Evolutionary conservation across 1,140 invertebrate species (phyloP).

Genomic region (Pseudobourletiella spinata): DNA sequence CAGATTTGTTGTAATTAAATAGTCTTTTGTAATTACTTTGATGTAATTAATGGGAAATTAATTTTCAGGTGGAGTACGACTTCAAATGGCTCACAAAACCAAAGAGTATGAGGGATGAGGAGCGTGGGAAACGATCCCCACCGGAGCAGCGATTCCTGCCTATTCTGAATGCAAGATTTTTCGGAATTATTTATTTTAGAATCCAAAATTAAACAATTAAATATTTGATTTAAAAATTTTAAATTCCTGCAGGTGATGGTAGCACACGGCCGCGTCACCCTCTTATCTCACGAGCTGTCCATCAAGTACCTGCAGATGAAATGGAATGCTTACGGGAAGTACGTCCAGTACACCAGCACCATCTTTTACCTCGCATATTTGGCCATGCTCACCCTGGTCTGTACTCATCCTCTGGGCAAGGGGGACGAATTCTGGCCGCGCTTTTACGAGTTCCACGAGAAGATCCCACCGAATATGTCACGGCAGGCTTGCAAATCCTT

Average conservation of each 20-base stretch:
- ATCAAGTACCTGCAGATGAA: constrained; percentile 80
- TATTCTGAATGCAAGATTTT: constrained; percentile 31
- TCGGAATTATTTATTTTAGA: background rate
- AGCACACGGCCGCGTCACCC: constrained; percentile 62
- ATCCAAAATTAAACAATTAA: background rate
- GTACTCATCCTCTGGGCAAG: constrained; percentile 13
- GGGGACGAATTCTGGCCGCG: background rate
- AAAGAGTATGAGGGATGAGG: constrained; percentile 48
- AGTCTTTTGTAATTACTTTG: too few relatives aligned
- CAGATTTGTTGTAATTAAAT: too few relatives aligned
- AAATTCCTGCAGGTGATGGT: constrained; percentile 61
- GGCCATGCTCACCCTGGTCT: constrained; percentile 55
- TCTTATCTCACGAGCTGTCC: constrained; percentile 67
- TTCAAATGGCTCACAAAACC: constrained; percentile 52
- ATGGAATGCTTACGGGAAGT: constrained; percentile 78
- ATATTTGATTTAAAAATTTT: background rate
- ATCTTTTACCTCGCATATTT: constrained; percentile 65
- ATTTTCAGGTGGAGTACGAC: constrained; percentile 55
- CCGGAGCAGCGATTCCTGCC: constrained; percentile 31
- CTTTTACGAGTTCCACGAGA: too few relatives aligned
- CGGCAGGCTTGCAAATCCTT: too few relatives aligned
- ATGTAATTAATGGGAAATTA: background rate
- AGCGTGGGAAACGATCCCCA: constrained; percentile 41
- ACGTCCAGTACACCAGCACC: constrained; percentile 65
- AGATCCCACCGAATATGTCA: too few relatives aligned